Base-by-base conservation (phyloP, 2,113 vertebrate species). In the Okapia johnstoni region DNA sequence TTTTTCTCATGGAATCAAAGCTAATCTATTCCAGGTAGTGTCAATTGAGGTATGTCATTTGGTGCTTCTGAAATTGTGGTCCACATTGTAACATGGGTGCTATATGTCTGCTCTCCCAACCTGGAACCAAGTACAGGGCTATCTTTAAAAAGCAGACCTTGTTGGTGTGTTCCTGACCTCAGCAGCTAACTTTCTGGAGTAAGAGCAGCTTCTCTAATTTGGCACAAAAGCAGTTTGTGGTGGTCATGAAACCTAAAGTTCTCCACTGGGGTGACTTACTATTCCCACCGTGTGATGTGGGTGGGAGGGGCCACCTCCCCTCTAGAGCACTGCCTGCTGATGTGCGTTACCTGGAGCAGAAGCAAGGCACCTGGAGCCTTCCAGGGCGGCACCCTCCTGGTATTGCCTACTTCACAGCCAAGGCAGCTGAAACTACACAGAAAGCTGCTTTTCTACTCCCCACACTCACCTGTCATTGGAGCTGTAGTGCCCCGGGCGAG, bases 381-480 rank as follows among this genome's bases (percentile, higher is more conserved):
- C 60, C 81, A 73, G 81, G 52, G 48, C 12, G 9, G 8, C 6
- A 14, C 58, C 52, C 54, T 93, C 76, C 70, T 46, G n/a, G 25
- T 50, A 19, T 46, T 58, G 50, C 16, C 63, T 40, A 30, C 80
- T 55, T 84, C 57, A 43, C 36, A 55, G 36, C 89, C 92, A 80
- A 60, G 93, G 63, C 5, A 40, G 87, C 83, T 52, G 76, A 85
- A 94, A 85, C 14, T 66, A 93, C 58, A 88, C 30, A 81, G 81
- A 96, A 86, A 60, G 33, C 80, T 89, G 50, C 85, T 58, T 79
- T 54, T 60, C 73, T 57, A 36, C 90, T 92, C 30, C 54, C 9
- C 4, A 14, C 28, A n/a, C 0, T 26, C 88, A 81, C 19, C 60
- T 46, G 77, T 70, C 28, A 26, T 46, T 76, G 77, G 54, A 95